Base-by-base conservation (phyloP, 1,140 invertebrate genomes). In the Archivesica marissinica region DNA sequence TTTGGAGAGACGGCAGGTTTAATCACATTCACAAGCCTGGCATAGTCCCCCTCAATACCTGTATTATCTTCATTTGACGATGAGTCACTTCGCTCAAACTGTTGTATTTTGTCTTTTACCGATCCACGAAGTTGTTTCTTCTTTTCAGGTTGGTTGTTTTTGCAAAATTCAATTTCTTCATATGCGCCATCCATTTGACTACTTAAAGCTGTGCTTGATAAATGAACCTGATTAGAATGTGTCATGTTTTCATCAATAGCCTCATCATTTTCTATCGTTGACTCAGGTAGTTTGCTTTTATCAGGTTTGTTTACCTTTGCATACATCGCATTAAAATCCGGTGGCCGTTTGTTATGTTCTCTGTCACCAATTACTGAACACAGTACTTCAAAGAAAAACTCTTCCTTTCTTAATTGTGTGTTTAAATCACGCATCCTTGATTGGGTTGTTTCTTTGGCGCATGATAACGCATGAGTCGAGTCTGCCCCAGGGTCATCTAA, bases 241-340 rank as follows among this genome's bases (percentile, higher is more conserved):
- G 17, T 56, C 35, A 17, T 2, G 7, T 11, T 6, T 30, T 70
- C 44, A 41, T 56, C 47, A 47, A 20, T 2, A 17, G 23, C 6
- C 28, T 70, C 44, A 41, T 56, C 47, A 47, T 30, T 41, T 25
- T 20, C 3, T 38, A n/a, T 9, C 20, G 30, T n/a, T 68, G 64
- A 68, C 20, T 81, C 50, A 54, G 9, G n/a, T 2, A 23, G 35
- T 20, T 70, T 81, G 17, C 39, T 7, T 25, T 81, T 70, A n/a
- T 20, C 25, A 4, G 64, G 79, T 81, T 81, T 81, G 64, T 70
- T 81, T 72, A 81, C 79, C n/a, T 81, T 68, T 35, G 79, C 64
- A 81, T 81, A 81, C 66, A 81, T 38, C 59, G 41, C 30, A 52
- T 17, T 52, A 54, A 70, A 2, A 56, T 81, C 66, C 35, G 2